These are phyloP conservation scores for Orthonyx spaldingii DNA, from an alignment of 2,113 vertebrate genomes.

Conservation along the genomic window DNA sequence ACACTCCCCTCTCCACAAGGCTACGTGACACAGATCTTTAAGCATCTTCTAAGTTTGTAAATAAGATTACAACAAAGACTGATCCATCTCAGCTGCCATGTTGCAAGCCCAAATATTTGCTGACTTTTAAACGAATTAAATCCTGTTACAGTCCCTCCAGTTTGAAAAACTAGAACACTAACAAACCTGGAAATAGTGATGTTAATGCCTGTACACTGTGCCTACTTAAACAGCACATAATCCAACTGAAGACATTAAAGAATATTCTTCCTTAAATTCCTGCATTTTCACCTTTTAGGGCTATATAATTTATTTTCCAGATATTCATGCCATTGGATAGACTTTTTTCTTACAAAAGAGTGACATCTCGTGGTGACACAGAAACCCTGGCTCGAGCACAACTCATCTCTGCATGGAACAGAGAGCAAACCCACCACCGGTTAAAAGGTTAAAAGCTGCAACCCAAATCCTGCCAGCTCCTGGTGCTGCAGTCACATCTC, in stretches of 20 bases:
- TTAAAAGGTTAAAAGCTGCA: neutral
- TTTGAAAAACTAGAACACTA: neutral
- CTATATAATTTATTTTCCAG: slow-evolving; percentile 25
- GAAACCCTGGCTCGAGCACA: neutral
- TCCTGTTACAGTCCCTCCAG: neutral
- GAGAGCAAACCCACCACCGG: neutral
- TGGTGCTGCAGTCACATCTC: neutral
- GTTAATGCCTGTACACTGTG: neutral
- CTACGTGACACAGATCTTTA: neutral
- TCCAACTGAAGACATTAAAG: neutral
- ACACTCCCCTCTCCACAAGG: neutral
- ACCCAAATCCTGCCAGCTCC: neutral
- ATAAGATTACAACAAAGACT: neutral
- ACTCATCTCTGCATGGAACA: rapidly evolving
- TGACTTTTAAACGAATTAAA: neutral
- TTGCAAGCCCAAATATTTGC: neutral
- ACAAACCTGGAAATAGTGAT: neutral
- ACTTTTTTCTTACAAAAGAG: slow-evolving; percentile 47
- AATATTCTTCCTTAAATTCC: neutral
- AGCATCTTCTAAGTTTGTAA: neutral
- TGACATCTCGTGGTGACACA: slow-evolving; percentile 72
- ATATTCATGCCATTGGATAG: neutral
- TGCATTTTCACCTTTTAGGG: neutral
- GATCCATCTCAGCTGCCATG: neutral
- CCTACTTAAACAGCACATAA: neutral